These are phyloP conservation scores for Chaenodraco wilsoni DNA, from an alignment of 2,797 vertebrate species.

Conservation along the genomic window DNA sequence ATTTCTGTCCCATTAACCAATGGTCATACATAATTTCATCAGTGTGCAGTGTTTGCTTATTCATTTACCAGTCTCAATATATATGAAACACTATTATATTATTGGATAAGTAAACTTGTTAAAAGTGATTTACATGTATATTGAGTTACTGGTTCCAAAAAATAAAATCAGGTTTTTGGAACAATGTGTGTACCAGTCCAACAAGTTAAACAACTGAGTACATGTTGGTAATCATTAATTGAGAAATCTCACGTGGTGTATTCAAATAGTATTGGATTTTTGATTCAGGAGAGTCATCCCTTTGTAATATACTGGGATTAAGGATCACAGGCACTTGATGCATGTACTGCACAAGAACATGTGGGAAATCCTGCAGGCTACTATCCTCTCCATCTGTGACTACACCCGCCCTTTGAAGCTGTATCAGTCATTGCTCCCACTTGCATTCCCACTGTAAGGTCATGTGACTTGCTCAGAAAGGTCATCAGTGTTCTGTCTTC, in stretches of 20 bases:
- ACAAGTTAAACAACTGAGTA: background rate
- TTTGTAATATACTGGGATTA: background rate
- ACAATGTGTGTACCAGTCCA: too few relatives aligned
- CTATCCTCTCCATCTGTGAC: background rate
- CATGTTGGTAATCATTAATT: background rate
- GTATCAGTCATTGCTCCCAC: constrained; percentile 40
- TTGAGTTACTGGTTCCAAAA: too few relatives aligned
- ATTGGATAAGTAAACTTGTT: too few relatives aligned
- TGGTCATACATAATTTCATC: too few relatives aligned
- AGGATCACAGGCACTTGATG: background rate
- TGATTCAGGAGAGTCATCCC: background rate
- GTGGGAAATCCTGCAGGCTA: constrained; percentile 14
- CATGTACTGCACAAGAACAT: constrained; percentile 19
- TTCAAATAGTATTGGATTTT: background rate
- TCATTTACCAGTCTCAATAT: too few relatives aligned
- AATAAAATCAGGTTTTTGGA: too few relatives aligned
- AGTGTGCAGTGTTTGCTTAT: too few relatives aligned
- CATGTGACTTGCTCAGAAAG: constrained; percentile 55
- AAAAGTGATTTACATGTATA: too few relatives aligned
- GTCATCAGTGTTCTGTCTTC: constrained; percentile 53
- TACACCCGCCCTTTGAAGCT: constrained; percentile 31
- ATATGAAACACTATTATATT: too few relatives aligned
- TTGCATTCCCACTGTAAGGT: constrained; percentile 50
- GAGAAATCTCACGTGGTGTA: background rate
- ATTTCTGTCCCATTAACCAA: too few relatives aligned